phyloP scores from a whole-genome alignment of 92 coral and sea anemone genomes.

The Bergia puertoricense region DNA sequence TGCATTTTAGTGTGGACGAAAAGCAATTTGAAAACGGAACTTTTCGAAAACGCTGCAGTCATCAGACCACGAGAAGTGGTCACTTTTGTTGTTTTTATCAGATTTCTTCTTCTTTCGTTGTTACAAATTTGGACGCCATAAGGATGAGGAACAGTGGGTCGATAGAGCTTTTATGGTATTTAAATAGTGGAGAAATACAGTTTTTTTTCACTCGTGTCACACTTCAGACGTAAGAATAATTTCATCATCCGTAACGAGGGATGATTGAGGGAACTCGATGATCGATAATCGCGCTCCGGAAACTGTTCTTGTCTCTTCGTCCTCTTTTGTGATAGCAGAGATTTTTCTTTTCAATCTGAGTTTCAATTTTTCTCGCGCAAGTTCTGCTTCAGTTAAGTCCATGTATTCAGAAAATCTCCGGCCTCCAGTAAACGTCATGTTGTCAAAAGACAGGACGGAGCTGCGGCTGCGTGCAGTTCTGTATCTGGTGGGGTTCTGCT shows the following conservation, averaged over 20 bases:
- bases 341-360: constrained; percentile 52
- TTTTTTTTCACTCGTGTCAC: not conserved
- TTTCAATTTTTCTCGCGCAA: constrained; percentile 48
- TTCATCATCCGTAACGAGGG: constrained; percentile 11
- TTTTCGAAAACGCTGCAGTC: too few relatives aligned
- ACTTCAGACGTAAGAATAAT: constrained; percentile 30
- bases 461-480: constrained; percentile 53
- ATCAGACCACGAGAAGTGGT: too few relatives aligned
- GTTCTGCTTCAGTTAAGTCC: constrained; percentile 56
- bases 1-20: too few relatives aligned
- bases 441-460: constrained; percentile 58
- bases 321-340: constrained; percentile 57
- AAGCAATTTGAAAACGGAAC: too few relatives aligned
- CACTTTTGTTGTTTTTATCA: too few relatives aligned
- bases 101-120: too few relatives aligned
- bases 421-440: constrained; percentile 52
- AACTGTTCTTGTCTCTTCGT: constrained; percentile 14
- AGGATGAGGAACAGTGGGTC: too few relatives aligned
- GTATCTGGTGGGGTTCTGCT: not conserved
- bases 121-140: too few relatives aligned
- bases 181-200: not conserved
- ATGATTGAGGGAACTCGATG: constrained; percentile 19
- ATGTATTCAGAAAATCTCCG: constrained; percentile 59
- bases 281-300: constrained; percentile 26
- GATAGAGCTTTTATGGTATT: not conserved